A percentile compares a stretch with the other conserved stretches of the same genome.
These are phyloP conservation scores for Tortricodes alternella DNA, from an alignment of 2,888 invertebrate genomes.

Conservation along the genomic window DNA sequence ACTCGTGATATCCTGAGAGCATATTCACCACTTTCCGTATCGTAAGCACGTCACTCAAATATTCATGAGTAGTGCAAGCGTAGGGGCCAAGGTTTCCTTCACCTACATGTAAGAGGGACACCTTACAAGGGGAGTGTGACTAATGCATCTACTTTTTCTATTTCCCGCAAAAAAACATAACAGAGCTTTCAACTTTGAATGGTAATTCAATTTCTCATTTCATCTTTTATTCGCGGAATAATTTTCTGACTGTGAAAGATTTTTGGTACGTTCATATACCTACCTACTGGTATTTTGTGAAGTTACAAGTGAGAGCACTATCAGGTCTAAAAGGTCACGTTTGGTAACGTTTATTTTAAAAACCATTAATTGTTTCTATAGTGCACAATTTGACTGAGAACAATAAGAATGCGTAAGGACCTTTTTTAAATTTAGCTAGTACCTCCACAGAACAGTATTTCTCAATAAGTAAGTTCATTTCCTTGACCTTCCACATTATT, in stretches of 20 bases:
- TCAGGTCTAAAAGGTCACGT: background rate
- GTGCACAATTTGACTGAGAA: no score
- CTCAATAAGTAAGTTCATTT: no score
- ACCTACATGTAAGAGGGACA: slow-evolving; percentile 44
- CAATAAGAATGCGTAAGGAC: no score
- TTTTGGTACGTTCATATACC: slow-evolving; percentile 32
- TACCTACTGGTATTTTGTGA: background rate
- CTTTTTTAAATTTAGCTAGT: no score
- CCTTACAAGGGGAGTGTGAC: slow-evolving; percentile 52
- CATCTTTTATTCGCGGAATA: slow-evolving; percentile 47
- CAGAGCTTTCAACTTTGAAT: slow-evolving; percentile 60
- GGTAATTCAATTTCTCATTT: slow-evolving; percentile 69
- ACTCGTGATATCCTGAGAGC: slow-evolving; percentile 37
- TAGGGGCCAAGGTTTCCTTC: slow-evolving; percentile 57
- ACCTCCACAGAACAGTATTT: no score
- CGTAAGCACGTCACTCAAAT: slow-evolving; percentile 63
- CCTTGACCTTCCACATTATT: no score
- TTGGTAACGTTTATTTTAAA: no score
- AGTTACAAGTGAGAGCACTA: no score
- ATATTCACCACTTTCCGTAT: slow-evolving; percentile 60
- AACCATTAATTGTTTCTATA: no score
- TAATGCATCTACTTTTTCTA: slow-evolving; percentile 70
- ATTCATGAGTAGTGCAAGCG: slow-evolving; percentile 68
- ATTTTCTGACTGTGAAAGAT: slow-evolving; percentile 38
- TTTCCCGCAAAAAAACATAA: slow-evolving; percentile 69